Evolutionary conservation across 1,140 invertebrate genomes (phyloP).

Genomic region (Oryzaephilus surinamensis): DNA sequence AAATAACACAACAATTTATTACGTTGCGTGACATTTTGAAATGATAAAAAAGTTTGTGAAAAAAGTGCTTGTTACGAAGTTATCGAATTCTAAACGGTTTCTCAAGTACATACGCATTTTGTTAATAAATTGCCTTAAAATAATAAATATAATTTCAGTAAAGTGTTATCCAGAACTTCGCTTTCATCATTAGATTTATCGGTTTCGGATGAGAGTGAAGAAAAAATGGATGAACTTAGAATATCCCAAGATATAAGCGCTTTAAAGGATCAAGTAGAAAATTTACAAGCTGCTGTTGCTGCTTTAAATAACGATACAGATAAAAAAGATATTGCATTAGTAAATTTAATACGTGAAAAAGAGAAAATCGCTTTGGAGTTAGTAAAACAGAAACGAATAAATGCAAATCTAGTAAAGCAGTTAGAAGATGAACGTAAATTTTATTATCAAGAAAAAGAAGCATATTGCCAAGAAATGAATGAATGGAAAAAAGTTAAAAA

Average conservation of each 20-base stretch:
- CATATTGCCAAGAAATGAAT: slow-evolving; percentile 33
- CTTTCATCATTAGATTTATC: slow-evolving; percentile 1
- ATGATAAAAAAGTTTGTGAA: slow-evolving; percentile 6
- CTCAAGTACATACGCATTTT: not conserved
- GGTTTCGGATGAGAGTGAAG: not conserved
- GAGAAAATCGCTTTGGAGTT: slow-evolving; percentile 27
- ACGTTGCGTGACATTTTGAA: no score
- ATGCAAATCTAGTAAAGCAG: slow-evolving; percentile 26
- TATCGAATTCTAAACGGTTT: slow-evolving; percentile 3
- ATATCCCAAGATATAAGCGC: slow-evolving; percentile 20
- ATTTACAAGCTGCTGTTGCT: slow-evolving; percentile 25
- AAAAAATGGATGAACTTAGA: slow-evolving; percentile 4
- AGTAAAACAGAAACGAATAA: slow-evolving; percentile 25
- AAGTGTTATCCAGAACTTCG: not conserved
- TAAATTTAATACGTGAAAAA: slow-evolving; percentile 24
- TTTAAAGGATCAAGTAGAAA: slow-evolving; percentile 27
- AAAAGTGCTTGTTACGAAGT: slow-evolving; percentile 6
- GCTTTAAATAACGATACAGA: slow-evolving; percentile 25
- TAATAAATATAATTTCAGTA: not conserved
- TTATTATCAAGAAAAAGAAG: slow-evolving; percentile 33
- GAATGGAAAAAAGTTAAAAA: slow-evolving; percentile 28
- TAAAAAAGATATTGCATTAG: slow-evolving; percentile 27
- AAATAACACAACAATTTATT: no score
- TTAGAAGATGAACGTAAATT: slow-evolving; percentile 31
- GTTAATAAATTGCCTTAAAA: not conserved